phyloP scores from a whole-genome alignment of 2,888 invertebrate species.

The Omphaloscelis lunosa region DNA sequence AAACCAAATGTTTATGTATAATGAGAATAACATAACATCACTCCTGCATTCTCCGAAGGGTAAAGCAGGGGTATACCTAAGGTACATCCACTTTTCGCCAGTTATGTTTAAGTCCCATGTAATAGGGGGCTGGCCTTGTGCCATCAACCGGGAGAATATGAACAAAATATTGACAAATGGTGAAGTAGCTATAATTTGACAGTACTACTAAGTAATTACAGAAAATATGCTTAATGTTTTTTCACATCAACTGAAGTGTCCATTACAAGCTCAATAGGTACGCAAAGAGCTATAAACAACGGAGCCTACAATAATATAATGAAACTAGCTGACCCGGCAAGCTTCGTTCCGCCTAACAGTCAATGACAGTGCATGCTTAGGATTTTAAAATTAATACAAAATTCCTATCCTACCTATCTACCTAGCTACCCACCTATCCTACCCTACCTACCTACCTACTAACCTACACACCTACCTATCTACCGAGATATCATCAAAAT shows the following conservation, averaged over 20 bases:
- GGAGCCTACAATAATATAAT: conserved; percentile 37
- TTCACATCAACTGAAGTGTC: neutral
- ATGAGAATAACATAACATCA: neutral
- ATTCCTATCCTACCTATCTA: no score
- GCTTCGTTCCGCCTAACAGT: no score
- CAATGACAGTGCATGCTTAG: no score
- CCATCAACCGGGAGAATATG: neutral
- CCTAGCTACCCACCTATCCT: no score
- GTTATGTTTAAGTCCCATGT: neutral
- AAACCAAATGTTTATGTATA: no score
- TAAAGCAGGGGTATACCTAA: no score
- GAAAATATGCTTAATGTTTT: neutral
- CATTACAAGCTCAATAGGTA: neutral
- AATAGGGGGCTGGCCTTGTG: neutral
- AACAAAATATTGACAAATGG: neutral
- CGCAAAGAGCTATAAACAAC: neutral
- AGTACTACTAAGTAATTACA: neutral
- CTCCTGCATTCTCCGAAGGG: neutral
- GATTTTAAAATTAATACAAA: no score
- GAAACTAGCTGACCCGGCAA: no score
- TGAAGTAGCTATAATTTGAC: neutral
- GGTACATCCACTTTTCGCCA: neutral
- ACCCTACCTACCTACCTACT: no score
- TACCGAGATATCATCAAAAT: no score
- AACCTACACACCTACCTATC: no score